A percentile compares a stretch with the other conserved stretches of the same genome.
Conservation (phyloP, 1,140 invertebrate genomes). For the Pseudomyrmex flavicornis region DNA sequence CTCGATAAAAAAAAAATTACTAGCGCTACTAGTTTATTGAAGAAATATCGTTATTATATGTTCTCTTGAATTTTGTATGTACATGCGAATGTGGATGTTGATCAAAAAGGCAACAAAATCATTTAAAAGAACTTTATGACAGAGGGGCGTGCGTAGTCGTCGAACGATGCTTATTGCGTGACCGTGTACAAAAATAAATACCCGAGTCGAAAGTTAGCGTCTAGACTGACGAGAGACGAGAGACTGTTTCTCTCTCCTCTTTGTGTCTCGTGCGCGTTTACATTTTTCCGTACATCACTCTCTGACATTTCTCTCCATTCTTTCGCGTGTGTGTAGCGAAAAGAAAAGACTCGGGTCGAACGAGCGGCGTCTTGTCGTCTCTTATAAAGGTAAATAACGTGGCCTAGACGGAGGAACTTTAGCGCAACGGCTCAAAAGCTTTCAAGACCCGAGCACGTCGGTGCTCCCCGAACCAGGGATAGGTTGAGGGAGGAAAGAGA, state of each 20-base stretch:
- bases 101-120: no score
- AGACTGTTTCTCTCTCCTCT: constrained; percentile 4
- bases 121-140: no score
- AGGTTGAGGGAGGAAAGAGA: constrained; percentile 9
- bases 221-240: constrained; percentile 1
- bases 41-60: no score
- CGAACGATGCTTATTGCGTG: no score
- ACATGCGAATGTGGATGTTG: no score
- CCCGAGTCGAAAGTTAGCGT: no score
- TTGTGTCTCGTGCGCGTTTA: constrained; percentile 33
- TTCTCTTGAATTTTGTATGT: no score
- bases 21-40: no score
- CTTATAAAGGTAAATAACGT: constrained; percentile 61
- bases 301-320: constrained; percentile 46
- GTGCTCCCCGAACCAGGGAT: constrained; percentile 25
- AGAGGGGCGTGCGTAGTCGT: no score
- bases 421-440: constrained; percentile 53
- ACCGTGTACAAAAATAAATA: no score
- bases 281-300: constrained; percentile 35
- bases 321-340: constrained; percentile 24
- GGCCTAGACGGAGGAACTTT: constrained; percentile 56
- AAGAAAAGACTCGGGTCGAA: constrained; percentile 48
- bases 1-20: no score
- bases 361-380: constrained; percentile 48
- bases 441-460: constrained; percentile 56